Evolutionary conservation across 2,888 invertebrate genomes (phyloP).

Genomic region (Blera fallax): DNA sequence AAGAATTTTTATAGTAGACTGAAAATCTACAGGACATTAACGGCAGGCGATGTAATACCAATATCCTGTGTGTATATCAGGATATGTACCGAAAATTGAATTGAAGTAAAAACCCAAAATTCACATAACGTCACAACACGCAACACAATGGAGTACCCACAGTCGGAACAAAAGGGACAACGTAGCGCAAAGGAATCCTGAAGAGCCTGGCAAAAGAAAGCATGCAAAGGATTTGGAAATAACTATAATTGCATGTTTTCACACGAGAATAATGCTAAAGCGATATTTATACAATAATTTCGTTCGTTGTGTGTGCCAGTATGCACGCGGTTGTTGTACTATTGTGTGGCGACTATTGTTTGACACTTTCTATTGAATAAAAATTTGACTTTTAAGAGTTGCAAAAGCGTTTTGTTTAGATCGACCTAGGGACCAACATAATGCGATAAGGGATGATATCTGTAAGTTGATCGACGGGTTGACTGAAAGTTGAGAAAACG

Average conservation of each 20-base stretch:
- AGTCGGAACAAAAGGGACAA: constrained; percentile 22
- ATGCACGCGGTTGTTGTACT: constrained; percentile 57
- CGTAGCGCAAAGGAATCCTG: constrained; percentile 20
- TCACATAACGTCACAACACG: constrained; percentile 67
- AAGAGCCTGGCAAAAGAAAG: constrained; percentile 34
- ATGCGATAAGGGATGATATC: neutral
- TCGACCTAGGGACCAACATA: neutral
- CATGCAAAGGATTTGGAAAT: constrained; percentile 68
- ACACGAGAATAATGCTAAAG: constrained; percentile 77
- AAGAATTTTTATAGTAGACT: neutral
- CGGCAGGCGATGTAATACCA: constrained; percentile 62
- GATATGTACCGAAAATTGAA: constrained; percentile 18
- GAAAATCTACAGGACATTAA: constrained; percentile 57
- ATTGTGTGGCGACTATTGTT: constrained; percentile 47
- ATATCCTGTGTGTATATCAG: constrained; percentile 36
- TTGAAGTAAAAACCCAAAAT: constrained; percentile 41
- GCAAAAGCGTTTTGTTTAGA: constrained; percentile 4
- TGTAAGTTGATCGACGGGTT: neutral
- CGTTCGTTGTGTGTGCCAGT: constrained; percentile 38
- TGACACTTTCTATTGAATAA: constrained; percentile 18
- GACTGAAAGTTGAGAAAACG: neutral
- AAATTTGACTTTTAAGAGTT: constrained; percentile 48
- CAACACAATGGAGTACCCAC: constrained; percentile 33
- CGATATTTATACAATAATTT: constrained; percentile 73
- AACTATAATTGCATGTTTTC: constrained; percentile 80